A percentile compares a stretch with the other conserved stretches of the same genome.
Evolutionary conservation across 2,797 vertebrate species (phyloP).

Genomic region (Smutsia gigantea): DNA sequence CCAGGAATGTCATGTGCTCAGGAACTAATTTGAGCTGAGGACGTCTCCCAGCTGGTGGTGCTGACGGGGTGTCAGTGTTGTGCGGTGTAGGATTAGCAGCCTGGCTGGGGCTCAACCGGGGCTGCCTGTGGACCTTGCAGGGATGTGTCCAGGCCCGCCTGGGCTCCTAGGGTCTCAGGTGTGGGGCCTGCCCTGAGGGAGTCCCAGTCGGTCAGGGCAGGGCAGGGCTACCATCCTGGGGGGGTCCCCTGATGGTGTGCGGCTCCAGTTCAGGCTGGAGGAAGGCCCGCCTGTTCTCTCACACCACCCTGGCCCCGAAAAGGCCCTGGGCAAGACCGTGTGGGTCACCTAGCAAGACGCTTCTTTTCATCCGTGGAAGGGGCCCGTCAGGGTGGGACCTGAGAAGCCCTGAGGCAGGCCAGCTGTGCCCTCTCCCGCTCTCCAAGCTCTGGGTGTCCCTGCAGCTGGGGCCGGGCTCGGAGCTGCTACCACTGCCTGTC

Average conservation of each 20-base stretch:
- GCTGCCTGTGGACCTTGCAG: too few relatives aligned
- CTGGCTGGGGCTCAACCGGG: too few relatives aligned
- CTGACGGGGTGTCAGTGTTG: neutral
- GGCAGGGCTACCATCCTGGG: accelerated
- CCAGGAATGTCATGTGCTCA: slow-evolving; percentile 72
- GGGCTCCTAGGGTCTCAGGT: neutral
- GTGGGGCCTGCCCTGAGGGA: neutral
- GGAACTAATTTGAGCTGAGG: slow-evolving; percentile 57
- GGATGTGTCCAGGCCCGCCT: neutral
- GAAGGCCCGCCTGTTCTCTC: neutral
- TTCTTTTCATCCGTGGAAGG: neutral
- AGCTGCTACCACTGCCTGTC: neutral
- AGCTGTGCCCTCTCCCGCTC: accelerated
- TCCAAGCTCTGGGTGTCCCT: accelerated
- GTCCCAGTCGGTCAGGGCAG: neutral
- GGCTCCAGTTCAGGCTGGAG: too few relatives aligned
- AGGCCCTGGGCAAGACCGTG: neutral
- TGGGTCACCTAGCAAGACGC: neutral
- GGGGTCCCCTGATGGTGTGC: too few relatives aligned
- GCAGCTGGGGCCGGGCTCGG: accelerated
- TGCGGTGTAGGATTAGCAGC: too few relatives aligned
- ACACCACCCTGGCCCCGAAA: too few relatives aligned
- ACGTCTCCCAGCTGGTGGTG: neutral
- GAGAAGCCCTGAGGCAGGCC: accelerated
- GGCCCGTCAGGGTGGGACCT: neutral